Percentiles rank a stretch among this genome's conserved stretches.
phyloP scores from a whole-genome alignment of 64 coral and sea anemone species.

The Actinia equina region DNA sequence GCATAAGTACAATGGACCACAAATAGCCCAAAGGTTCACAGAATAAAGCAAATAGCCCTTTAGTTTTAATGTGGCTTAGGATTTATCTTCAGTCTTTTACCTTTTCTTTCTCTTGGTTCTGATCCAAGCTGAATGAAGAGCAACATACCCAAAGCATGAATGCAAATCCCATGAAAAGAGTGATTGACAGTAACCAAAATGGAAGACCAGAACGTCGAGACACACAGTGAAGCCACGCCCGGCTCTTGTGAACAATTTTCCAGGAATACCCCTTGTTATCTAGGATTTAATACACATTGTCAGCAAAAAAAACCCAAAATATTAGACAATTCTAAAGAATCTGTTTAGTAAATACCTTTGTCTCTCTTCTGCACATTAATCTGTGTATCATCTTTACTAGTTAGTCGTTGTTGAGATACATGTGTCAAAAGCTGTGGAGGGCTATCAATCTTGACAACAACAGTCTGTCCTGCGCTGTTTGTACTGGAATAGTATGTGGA shows the following conservation, averaged over 20 bases:
- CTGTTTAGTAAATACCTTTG: neutral
- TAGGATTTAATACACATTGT: neutral
- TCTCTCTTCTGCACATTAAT: slow-evolving; percentile 37
- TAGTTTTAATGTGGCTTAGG: neutral
- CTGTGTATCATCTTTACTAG: slow-evolving; percentile 15
- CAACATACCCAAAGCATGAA: slow-evolving; percentile 84
- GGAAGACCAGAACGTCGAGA: slow-evolving; percentile 77
- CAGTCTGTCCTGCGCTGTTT: slow-evolving; percentile 25
- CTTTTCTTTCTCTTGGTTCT: slow-evolving; percentile 51
- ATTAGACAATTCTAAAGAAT: neutral
- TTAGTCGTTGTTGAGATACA: neutral
- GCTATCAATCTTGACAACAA: slow-evolving; percentile 64
- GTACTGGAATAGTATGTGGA: slow-evolving; percentile 57
- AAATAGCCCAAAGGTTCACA: neutral
- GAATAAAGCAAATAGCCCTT: neutral
- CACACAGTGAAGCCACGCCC: slow-evolving; percentile 79
- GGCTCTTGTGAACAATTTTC: slow-evolving; percentile 43
- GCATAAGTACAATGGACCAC: neutral
- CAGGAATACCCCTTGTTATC: slow-evolving; percentile 27
- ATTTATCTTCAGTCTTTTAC: neutral
- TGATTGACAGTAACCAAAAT: slow-evolving; percentile 62
- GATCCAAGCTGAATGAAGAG: slow-evolving; percentile 42
- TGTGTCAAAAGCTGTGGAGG: slow-evolving; percentile 44
- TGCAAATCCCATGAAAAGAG: slow-evolving; percentile 57
- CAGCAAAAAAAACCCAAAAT: neutral